Evolutionary conservation across 2,113 vertebrate genomes (phyloP).

Genomic region (Glaucidium brasilianum): DNA sequence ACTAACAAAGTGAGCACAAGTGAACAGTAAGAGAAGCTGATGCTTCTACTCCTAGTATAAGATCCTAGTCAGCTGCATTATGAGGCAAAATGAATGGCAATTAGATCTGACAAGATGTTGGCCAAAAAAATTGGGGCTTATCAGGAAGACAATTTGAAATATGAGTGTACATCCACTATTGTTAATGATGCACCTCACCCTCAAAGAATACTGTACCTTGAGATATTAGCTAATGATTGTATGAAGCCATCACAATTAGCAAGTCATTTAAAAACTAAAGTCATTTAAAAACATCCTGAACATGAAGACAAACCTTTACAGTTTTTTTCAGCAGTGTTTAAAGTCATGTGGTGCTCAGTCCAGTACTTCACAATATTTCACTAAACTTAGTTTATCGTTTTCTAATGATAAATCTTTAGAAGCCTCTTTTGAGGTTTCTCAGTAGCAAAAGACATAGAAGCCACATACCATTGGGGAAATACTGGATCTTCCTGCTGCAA

Average conservation of each 20-base stretch:
- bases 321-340: not conserved
- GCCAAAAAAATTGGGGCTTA: not conserved
- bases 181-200: not conserved
- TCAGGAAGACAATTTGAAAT: not conserved
- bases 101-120: not conserved
- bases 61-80: not conserved
- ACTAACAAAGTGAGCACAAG: not conserved
- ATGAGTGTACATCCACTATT: not conserved
- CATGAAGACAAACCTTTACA: not conserved
- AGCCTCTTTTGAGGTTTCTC: not conserved
- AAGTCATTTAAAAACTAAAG: not conserved
- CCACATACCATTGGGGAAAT: not conserved
- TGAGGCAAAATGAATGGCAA: not conserved
- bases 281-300: not conserved
- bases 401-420: not conserved
- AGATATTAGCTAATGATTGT: not conserved
- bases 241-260: not conserved
- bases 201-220: not conserved
- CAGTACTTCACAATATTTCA: not conserved
- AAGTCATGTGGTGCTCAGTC: not conserved
- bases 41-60: not conserved
- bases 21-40: not conserved
- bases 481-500: not conserved
- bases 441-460: not conserved
- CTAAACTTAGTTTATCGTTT: not conserved